Percentiles rank a stretch among this genome's conserved stretches.
Conservation (phyloP, 2,797 vertebrate species). For the Malurus leucopterus region DNA sequence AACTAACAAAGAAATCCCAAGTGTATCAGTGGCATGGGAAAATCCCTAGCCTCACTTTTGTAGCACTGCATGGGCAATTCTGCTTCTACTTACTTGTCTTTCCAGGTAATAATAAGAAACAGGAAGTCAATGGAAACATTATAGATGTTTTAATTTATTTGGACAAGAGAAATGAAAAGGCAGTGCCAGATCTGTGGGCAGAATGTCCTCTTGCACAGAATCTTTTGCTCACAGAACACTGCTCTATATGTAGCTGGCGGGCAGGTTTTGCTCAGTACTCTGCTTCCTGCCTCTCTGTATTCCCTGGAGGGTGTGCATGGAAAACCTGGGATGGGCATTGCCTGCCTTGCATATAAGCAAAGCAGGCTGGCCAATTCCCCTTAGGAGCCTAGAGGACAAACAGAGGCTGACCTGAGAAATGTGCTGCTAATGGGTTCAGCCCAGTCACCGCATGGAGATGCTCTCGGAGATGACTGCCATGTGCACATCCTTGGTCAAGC, state of each 20-base stretch:
- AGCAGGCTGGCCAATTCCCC: background rate
- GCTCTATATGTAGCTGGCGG: background rate
- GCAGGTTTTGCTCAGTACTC: background rate
- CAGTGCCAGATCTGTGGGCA: background rate
- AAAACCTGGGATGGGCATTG: background rate
- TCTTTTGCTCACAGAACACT: background rate
- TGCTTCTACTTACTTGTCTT: background rate
- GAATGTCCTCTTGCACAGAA: background rate
- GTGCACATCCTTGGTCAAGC: background rate
- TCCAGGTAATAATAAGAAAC: background rate
- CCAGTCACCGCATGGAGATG: fast-evolving
- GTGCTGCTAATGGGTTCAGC: background rate
- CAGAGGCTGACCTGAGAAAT: background rate
- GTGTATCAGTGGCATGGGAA: background rate
- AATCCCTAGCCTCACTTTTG: background rate
- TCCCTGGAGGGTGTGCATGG: background rate
- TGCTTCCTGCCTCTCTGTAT: background rate
- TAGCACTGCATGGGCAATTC: background rate
- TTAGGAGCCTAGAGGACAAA: background rate
- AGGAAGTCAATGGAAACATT: background rate
- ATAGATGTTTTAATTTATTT: background rate
- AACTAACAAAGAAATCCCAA: background rate
- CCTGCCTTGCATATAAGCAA: background rate
- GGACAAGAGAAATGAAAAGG: background rate
- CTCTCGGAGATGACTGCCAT: background rate